Evolutionary conservation across 2,113 vertebrate genomes (phyloP), one percentile per base, ranked within the genome.

Genomic region (Chamaea fasciata): DNA sequence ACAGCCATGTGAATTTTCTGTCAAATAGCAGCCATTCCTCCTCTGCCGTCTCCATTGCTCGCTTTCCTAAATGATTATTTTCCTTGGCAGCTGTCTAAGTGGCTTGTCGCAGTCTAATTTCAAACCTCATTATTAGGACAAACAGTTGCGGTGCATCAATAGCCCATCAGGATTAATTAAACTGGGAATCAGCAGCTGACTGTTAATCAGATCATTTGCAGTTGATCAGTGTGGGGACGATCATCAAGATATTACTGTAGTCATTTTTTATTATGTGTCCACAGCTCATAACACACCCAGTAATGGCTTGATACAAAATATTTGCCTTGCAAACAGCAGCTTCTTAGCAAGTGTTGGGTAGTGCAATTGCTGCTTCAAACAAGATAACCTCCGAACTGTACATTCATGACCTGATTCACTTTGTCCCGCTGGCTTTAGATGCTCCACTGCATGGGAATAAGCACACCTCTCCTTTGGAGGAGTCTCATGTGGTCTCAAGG

Each of bases 101-200:
- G 98, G 97, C 98, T 98, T 97, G 98, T 98, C 97, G 97, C 97
- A 96, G 89, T 98, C 98, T 99, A 98, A 99, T 98, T 99, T 98
- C 98, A 98, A 98, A 98, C 98, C 98, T 99, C 98, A 99, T 99
- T 99, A 99, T 98, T 99, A 99, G 98, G 98, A 98, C 99, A 98
- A 99, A 99, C 99, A 99, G 98, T 99, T 98, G 98, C 95, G 93
- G 97, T 78, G 97, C 98, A 98, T 99, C 99, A 99, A 99, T 99
- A 99, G 98, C 98, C 98, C 98, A 99, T 99, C 99, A 99, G 98
- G 98, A 99, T 99, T 99, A 99, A 99, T 99, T 99, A 99, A 99
- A 98, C 98, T 98, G 98, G 98, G 98, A 99, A 98, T 98, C 98
- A 98, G 98, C 98, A 98, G 98, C 97, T 98, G 98, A 98, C 97